Percentiles rank a stretch among this genome's conserved stretches.
Evolutionary conservation across 1,140 invertebrate species (phyloP).

Genomic region (Brachionus rotundiformis): DNA sequence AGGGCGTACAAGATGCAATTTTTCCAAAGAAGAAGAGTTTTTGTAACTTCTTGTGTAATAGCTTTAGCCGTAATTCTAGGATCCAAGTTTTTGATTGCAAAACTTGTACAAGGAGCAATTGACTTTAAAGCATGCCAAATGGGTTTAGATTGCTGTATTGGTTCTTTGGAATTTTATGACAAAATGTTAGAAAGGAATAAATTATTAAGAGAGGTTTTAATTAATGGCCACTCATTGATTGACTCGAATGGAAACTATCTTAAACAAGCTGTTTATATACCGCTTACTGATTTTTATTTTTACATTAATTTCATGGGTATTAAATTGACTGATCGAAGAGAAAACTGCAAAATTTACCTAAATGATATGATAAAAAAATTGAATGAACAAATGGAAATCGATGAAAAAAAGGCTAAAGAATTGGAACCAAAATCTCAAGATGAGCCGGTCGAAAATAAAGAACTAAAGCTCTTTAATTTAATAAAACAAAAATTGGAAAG

Average conservation of each 20-base stretch:
- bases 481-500: not conserved
- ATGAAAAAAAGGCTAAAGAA: not conserved
- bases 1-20: not conserved
- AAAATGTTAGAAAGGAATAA: constrained; percentile 37
- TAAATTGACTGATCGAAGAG: constrained; percentile 12
- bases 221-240: constrained; percentile 2
- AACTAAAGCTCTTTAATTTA: not conserved
- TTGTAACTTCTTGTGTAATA: not conserved
- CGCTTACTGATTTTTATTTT: constrained; percentile 15
- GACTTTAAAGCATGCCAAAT: constrained; percentile 30
- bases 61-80: not conserved
- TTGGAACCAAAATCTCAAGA: not conserved
- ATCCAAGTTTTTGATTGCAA: not conserved
- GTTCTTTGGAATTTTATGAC: constrained; percentile 42
- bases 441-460: not conserved
- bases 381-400: not conserved
- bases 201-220: not conserved
- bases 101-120: not conserved
- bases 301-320: constrained; percentile 11
- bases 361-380: not conserved
- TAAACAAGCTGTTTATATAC: not conserved
- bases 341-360: not conserved
- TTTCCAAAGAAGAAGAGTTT: not conserved
- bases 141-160: constrained; percentile 39
- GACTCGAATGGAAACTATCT: constrained; percentile 7